Percentiles rank a stretch among this genome's conserved stretches.
These are phyloP conservation scores for Alethe castanea DNA, from an alignment of 2,113 vertebrate genomes.

Conservation along the genomic window DNA sequence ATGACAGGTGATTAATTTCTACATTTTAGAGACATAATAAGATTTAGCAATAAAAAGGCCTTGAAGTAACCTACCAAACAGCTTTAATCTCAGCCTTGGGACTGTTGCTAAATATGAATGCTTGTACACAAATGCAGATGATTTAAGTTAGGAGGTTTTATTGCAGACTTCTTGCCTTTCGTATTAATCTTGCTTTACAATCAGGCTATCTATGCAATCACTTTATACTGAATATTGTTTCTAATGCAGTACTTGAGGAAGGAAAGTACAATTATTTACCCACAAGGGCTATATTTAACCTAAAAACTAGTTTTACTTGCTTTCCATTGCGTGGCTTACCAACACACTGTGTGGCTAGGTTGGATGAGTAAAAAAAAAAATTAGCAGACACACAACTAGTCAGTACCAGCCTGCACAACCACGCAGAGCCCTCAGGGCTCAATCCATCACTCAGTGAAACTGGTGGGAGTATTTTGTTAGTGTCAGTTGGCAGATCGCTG, in stretches of 20 bases:
- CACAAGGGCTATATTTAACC: slow-evolving; percentile 62
- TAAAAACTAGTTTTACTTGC: slow-evolving; percentile 59
- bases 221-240: slow-evolving; percentile 67
- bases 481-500: neutral
- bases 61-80: slow-evolving; percentile 85
- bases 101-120: slow-evolving; percentile 81
- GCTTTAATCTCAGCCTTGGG: slow-evolving; percentile 85
- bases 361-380: neutral
- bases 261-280: slow-evolving; percentile 60
- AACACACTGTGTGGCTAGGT: neutral
- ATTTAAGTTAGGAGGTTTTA: slow-evolving; percentile 79
- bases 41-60: slow-evolving; percentile 86
- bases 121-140: slow-evolving; percentile 78
- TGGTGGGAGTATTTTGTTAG: slow-evolving; percentile 27
- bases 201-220: slow-evolving; percentile 72
- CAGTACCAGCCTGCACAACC: neutral
- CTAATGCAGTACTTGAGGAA: slow-evolving; percentile 49
- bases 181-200: slow-evolving; percentile 80
- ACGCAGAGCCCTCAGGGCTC: neutral
- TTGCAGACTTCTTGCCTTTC: slow-evolving; percentile 74
- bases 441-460: slow-evolving; percentile 16
- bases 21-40: slow-evolving; percentile 87
- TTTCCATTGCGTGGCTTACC: slow-evolving; percentile 49
- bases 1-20: slow-evolving; percentile 87
- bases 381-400: neutral